These are phyloP conservation scores for Leptogaster cylindrica DNA, from an alignment of 2,888 invertebrate genomes.

Conservation along the genomic window DNA sequence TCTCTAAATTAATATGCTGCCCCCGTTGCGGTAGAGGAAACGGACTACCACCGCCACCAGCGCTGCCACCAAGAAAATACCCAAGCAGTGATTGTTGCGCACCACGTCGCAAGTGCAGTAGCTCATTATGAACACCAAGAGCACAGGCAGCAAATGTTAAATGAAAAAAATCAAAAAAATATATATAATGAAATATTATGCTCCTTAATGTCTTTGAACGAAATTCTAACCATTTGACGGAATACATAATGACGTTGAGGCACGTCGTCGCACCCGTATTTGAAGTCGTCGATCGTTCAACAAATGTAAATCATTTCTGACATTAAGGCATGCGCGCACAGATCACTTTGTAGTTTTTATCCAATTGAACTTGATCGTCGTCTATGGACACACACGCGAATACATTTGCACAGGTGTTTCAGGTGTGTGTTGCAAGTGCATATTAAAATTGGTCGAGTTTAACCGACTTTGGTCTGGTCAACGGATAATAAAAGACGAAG, in stretches of 20 bases:
- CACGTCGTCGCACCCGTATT: slow-evolving; percentile 46
- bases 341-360: slow-evolving; percentile 36
- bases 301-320: slow-evolving; percentile 48
- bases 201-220: slow-evolving; percentile 47
- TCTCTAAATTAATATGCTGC: slow-evolving; percentile 42
- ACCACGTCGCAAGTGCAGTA: slow-evolving; percentile 34
- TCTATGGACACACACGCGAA: not conserved
- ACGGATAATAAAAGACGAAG: slow-evolving; percentile 45
- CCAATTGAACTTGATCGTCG: slow-evolving; percentile 9
- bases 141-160: slow-evolving; percentile 7
- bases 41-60: slow-evolving; percentile 41
- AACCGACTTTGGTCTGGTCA: slow-evolving; percentile 39
- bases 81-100: slow-evolving; percentile 5
- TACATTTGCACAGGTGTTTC: not conserved
- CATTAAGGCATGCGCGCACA: slow-evolving; percentile 47
- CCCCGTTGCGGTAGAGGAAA: slow-evolving; percentile 43
- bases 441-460: slow-evolving; percentile 27
- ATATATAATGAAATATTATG: slow-evolving; percentile 44
- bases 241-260: slow-evolving; percentile 43
- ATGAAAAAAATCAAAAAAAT: slow-evolving; percentile 35
- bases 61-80: slow-evolving; percentile 28
- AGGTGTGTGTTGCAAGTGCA: slow-evolving; percentile 14
- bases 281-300: slow-evolving; percentile 48
- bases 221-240: slow-evolving; percentile 44
- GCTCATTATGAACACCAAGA: slow-evolving; percentile 36